Percentiles rank a stretch among this genome's conserved stretches.
phyloP scores from a whole-genome alignment of 2,113 vertebrate species.

The Ceuthmochares aereus region DNA sequence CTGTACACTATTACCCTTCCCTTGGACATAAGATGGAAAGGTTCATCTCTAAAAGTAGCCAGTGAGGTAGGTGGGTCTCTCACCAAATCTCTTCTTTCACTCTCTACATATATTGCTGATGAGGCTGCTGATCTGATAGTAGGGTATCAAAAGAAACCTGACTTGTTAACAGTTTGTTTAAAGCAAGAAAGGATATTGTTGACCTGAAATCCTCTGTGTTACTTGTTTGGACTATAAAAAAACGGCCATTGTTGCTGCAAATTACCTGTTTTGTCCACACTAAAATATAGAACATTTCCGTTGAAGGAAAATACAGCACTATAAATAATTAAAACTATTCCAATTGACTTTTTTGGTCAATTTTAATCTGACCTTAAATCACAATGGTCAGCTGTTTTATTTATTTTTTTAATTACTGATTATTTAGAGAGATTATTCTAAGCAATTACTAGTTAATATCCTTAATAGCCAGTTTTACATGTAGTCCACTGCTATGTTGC shows the following conservation, averaged over 20 bases:
- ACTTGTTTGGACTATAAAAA: background rate
- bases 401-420: slow-evolving; percentile 77
- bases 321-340: slow-evolving; percentile 68
- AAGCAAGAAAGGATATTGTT: slow-evolving; percentile 14
- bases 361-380: slow-evolving; percentile 68
- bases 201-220: background rate
- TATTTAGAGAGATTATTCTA: slow-evolving; percentile 69
- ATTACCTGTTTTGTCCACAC: slow-evolving; percentile 28
- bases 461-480: slow-evolving; percentile 67
- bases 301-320: slow-evolving; percentile 10
- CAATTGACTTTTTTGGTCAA: slow-evolving; percentile 64
- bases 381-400: slow-evolving; percentile 62
- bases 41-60: background rate
- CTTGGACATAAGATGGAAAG: background rate
- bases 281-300: slow-evolving; percentile 32
- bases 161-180: background rate
- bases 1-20: background rate
- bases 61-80: background rate
- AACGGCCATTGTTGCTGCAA: slow-evolving; percentile 4
- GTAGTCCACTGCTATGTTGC: slow-evolving; percentile 57
- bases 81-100: background rate
- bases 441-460: slow-evolving; percentile 67
- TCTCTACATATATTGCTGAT: background rate
- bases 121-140: background rate
- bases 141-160: background rate